Evolutionary conservation across 2,888 invertebrate genomes (phyloP).

Genomic region (Cenopis cana): DNA sequence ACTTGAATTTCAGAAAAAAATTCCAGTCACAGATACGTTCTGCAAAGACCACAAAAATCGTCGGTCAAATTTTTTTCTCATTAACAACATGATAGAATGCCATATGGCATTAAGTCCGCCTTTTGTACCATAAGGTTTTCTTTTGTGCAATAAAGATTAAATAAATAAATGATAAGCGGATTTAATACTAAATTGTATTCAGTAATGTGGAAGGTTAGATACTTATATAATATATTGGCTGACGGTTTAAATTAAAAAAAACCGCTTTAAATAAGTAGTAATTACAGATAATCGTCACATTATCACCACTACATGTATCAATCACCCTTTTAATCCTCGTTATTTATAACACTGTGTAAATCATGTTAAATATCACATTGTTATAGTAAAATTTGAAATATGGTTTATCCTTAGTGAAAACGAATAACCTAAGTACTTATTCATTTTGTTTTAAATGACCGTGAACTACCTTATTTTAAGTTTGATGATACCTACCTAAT

Average conservation of each 20-base stretch:
- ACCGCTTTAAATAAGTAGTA: neutral
- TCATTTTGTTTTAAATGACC: neutral
- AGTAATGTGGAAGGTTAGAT: neutral
- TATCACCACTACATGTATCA: no score
- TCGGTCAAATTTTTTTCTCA: no score
- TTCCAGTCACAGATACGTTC: no score
- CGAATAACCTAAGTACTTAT: no score
- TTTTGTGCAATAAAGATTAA: no score
- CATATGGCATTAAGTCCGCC: no score
- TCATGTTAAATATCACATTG: neutral
- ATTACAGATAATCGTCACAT: no score
- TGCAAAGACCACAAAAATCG: no score
- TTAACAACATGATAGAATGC: neutral
- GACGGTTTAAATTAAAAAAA: slow-evolving; percentile 14
- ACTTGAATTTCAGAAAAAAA: no score
- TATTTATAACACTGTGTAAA: neutral
- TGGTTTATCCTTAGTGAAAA: neutral
- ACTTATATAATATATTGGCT: slow-evolving; percentile 6
- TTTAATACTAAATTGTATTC: slow-evolving; percentile 5
- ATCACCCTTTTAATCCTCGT: neutral
- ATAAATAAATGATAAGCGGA: no score
- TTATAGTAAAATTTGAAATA: neutral
- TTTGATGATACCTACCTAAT: neutral
- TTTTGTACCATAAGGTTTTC: no score
- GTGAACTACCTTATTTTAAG: neutral